phyloP scores from a whole-genome alignment of 92 coral and sea anemone species.

The Zoanthus sociatus region DNA sequence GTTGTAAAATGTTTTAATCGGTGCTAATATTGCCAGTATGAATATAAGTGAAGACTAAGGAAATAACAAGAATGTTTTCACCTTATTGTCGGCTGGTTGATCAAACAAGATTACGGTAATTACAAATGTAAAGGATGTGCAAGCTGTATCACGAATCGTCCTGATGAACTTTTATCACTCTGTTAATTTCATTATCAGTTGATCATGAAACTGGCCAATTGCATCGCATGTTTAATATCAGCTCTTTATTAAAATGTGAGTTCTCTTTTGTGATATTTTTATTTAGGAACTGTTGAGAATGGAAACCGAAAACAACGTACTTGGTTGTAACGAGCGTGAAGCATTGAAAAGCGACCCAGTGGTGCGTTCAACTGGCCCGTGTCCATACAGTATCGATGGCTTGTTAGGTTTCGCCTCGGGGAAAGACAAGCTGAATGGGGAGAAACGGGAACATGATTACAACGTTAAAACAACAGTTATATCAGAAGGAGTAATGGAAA shows the following conservation, averaged over 20 bases:
- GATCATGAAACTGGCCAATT: constrained; percentile 68
- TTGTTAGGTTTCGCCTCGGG: constrained; percentile 71
- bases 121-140: constrained; percentile 89
- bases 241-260: constrained; percentile 64
- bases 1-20: neutral
- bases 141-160: constrained; percentile 79
- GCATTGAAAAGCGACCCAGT: neutral
- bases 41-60: neutral
- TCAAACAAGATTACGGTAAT: constrained; percentile 93
- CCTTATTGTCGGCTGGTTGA: constrained; percentile 93
- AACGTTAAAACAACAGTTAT: neutral
- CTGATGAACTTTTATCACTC: constrained; percentile 93
- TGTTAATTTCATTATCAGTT: constrained; percentile 94
- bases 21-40: neutral
- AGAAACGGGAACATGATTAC: neutral
- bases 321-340: constrained; percentile 7
- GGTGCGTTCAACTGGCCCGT: constrained; percentile 16
- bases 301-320: constrained; percentile 33
- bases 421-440: neutral
- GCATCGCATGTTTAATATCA: constrained; percentile 67
- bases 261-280: constrained; percentile 52
- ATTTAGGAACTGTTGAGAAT: constrained; percentile 46
- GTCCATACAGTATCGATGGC: constrained; percentile 83
- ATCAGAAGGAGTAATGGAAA: neutral
- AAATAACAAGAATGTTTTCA: constrained; percentile 78